Evolutionary conservation across 2,113 vertebrate species (phyloP).

Genomic region (Martes martes): DNA sequence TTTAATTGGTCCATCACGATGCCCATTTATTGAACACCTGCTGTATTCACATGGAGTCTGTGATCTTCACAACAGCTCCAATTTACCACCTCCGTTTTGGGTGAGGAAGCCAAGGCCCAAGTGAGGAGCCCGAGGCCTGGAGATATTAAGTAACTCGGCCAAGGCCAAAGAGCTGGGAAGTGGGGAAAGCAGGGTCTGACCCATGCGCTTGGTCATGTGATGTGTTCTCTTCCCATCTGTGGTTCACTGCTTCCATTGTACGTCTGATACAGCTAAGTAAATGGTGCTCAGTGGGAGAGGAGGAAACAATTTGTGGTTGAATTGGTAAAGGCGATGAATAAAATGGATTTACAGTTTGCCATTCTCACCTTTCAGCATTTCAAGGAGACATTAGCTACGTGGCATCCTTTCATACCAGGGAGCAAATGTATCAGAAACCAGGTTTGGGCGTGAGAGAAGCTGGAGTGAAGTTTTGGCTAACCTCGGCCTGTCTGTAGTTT

Average conservation of each 20-base stretch:
- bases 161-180: background rate
- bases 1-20: background rate
- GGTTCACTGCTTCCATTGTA: background rate
- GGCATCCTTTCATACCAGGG: background rate
- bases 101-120: background rate
- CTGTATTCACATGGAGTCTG: background rate
- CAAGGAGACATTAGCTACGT: slow-evolving; percentile 35
- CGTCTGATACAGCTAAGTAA: background rate
- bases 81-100: background rate
- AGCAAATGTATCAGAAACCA: background rate
- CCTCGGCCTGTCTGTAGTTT: slow-evolving; percentile 31
- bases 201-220: rapidly evolving
- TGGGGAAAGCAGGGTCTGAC: background rate
- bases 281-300: slow-evolving; percentile 1
- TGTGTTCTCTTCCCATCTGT: background rate
- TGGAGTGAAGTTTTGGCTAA: slow-evolving; percentile 47
- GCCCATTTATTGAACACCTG: background rate
- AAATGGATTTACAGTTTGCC: background rate
- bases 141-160: background rate
- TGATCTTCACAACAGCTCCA: background rate
- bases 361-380: background rate
- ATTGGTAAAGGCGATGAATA: background rate
- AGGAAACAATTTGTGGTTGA: slow-evolving; percentile 48
- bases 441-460: background rate
- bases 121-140: background rate